Evolutionary conservation across 2,797 vertebrate species (phyloP), one percentile per base, ranked within the genome.

Genomic region (Clarias fuscus): DNA sequence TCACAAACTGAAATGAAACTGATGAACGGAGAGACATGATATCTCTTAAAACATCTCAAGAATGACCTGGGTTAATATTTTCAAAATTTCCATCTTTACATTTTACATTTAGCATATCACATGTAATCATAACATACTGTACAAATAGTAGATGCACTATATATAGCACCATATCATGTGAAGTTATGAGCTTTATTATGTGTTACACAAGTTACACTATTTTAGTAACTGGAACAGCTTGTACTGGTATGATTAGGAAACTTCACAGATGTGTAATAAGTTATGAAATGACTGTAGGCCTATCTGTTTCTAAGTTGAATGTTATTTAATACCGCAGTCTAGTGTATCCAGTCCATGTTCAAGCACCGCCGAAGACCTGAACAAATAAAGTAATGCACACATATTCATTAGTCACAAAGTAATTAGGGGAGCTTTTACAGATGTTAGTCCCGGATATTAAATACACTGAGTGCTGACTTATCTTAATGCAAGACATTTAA

Each of bases 371-470:
- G 37, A 3, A 64, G n/a, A 37, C 78, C 77, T 62, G 18, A 72
- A 33, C 24, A 72, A 33, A 22, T 53, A 86, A 62, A 22, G 62
- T 24, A 83, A 86, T 67, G 53, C 71, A 83, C 71, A 68, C 6
- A 68, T 37, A 79, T 37, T 15, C 22, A 27, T 70, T 33, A 59
- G 65, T 79, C 53, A 80, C 27, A 61, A 59, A 37, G 24, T 37
- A 77, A 58, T 79, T 79, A 79, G 30, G 20, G 30, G 10, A 59
- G 76, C 56, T 78, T 61, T 61, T 61, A 78, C 56, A 2, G 5
- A 33, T 61, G 40, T 40, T 76, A 79, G 37, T n/a, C 58, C 18
- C 33, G 18, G 40, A 67, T 71, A 30, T 40, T 75, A 85, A 71
- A 53, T 78, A 43, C 48, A 68, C 43, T 77, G 27, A 58, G 33